Evolutionary conservation across 2,113 vertebrate species (phyloP).

Genomic region (Narcine bancroftii): DNA sequence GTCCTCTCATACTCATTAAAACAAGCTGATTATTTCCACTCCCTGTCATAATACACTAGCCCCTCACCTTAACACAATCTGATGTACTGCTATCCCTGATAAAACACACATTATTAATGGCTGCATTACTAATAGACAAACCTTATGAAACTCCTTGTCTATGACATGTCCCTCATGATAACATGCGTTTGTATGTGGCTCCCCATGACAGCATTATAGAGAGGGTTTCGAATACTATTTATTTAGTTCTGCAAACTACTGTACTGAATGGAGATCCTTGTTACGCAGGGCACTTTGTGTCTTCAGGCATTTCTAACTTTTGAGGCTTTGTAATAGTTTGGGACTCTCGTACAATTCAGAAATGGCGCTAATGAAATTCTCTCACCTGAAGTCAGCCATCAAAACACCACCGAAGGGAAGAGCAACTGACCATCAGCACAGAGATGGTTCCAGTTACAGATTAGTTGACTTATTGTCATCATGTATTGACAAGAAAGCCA

Average conservation of each 20-base stretch:
- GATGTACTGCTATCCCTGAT: slow-evolving; percentile 33
- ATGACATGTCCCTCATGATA: slow-evolving; percentile 30
- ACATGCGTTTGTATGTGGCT: background rate
- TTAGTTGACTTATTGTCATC: background rate
- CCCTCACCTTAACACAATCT: slow-evolving; percentile 37
- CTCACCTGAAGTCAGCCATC: background rate
- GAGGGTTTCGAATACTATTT: background rate
- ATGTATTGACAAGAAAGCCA: background rate
- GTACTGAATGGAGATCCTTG: background rate
- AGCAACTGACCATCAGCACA: background rate
- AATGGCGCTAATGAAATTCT: background rate
- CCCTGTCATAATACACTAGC: slow-evolving; percentile 36
- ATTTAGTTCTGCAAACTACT: slow-evolving; percentile 3
- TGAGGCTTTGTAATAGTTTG: background rate
- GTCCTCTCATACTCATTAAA: slow-evolving; percentile 27
- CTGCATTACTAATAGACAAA: slow-evolving; percentile 37
- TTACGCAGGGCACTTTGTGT: background rate
- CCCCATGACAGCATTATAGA: background rate
- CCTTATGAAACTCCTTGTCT: slow-evolving; percentile 31
- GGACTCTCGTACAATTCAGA: background rate
- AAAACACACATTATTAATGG: slow-evolving; percentile 38
- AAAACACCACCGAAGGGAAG: background rate
- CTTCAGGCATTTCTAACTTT: slow-evolving; percentile 8
- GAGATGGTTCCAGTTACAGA: background rate
- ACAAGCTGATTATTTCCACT: slow-evolving; percentile 36